Base-by-base conservation (phyloP, 1,140 invertebrate species). In the Notospermus geniculatus region DNA sequence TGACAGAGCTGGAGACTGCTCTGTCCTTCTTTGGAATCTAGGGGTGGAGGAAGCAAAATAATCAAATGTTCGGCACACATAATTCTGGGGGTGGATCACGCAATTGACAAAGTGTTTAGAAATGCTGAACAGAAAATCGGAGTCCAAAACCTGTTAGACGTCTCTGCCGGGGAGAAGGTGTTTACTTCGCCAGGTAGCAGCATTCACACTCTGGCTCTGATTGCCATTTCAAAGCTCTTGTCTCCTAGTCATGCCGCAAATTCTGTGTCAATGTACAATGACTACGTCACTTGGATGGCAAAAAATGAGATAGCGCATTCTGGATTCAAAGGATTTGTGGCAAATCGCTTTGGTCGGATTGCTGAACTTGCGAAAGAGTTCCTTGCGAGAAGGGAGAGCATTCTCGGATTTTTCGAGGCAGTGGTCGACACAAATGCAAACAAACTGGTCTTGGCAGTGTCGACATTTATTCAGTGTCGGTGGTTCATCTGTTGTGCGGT, bases 281-380 rank as follows among this genome's bases (percentile, higher is more conserved):
- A 43, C 39, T 43, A 13, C n/a, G n/a, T 13, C 11, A 13, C 39
- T 43, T 43, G 39, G 39, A 43, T 43, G 39, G 39, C 39, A 43
- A n/a, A 43, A 13, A 43, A 43, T n/a, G n/a, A 43, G 11, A 43
- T 43, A 13, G 11, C 39, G 39, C n/a, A n/a, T n/a, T n/a, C 11
- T 13, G 39, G 39, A 43, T 43, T 43, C n/a, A 43, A 43, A 43
- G 39, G 39, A 43, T 43, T 43, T 43, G 39, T 13, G n/a, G 39
- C 39, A 11, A 43, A 43, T n/a, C 11, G 39, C 11, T 43, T 43
- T 43, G 39, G 39, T 13, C 11, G 39, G n/a, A 43, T 43, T 43
- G 39, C 39, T 13, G 39, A 43, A 43, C 39, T 43, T 43, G 39
- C 39, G 11, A 43, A 43, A n/a, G 39, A 43, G 39, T 43, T 13